These are phyloP conservation scores for Meloidogyne hapla DNA, from an alignment of 1,140 invertebrate genomes.

Conservation along the genomic window DNA sequence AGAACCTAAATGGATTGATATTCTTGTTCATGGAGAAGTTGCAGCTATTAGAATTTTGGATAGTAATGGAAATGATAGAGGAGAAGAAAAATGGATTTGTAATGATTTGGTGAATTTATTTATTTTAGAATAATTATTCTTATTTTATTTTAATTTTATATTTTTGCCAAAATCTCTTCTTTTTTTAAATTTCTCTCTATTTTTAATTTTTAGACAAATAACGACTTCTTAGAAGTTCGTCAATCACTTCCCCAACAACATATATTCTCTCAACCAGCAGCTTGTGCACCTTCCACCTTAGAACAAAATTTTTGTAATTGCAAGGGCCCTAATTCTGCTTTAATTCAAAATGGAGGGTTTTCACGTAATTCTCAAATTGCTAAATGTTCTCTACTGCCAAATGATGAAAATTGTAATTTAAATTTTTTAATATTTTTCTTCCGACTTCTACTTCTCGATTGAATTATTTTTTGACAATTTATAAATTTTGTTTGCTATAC, in stretches of 20 bases:
- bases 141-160: neutral
- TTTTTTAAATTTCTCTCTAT: no score
- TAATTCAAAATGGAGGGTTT: neutral
- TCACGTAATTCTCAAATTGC: conserved; percentile 11
- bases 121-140: neutral
- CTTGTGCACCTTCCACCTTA: neutral
- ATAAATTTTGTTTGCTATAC: no score
- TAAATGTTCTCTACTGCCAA: neutral
- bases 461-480: no score
- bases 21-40: conserved; percentile 27
- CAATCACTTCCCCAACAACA: conserved; percentile 8
- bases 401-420: conserved; percentile 10
- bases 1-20: conserved; percentile 21
- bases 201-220: neutral
- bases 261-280: conserved; percentile 15
- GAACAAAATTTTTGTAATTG: conserved; percentile 19
- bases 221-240: conserved; percentile 7
- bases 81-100: conserved; percentile 12
- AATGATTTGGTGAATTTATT: neutral
- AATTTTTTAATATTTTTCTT: neutral
- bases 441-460: neutral
- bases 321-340: conserved; percentile 27
- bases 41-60: conserved; percentile 5
- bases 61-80: neutral
- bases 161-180: neutral